A percentile compares a stretch with the other conserved stretches of the same genome.
Conservation (phyloP, 2,113 vertebrate genomes). For the Stercorarius parasiticus region DNA sequence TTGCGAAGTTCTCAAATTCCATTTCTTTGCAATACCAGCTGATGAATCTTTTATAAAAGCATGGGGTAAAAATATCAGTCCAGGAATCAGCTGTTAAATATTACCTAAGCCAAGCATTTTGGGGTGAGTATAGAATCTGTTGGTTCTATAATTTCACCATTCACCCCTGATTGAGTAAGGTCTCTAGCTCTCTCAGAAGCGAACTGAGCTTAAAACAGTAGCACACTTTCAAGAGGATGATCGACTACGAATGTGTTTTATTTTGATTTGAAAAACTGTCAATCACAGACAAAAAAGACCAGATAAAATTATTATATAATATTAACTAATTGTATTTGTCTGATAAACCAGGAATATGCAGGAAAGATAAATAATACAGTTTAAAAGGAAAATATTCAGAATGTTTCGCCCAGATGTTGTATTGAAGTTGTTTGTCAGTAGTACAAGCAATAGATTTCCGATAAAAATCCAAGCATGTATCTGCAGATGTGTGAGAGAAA, state of each 20-base stretch:
- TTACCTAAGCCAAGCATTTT: not conserved
- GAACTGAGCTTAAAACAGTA: slow-evolving; percentile 30
- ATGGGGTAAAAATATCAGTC: not conserved
- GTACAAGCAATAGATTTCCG: not conserved
- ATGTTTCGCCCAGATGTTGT: slow-evolving; percentile 41
- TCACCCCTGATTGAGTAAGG: not conserved
- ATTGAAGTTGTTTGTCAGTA: not conserved
- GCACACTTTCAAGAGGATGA: slow-evolving; percentile 30
- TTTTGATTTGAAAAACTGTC: slow-evolving; percentile 62
- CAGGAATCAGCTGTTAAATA: not conserved
- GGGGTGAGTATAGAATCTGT: not conserved
- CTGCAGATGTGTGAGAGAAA: not conserved
- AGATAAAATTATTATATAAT: slow-evolving; percentile 29
- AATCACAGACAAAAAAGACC: slow-evolving; percentile 49
- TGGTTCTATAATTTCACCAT: not conserved
- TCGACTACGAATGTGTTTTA: slow-evolving; percentile 55
- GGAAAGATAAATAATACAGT: not conserved
- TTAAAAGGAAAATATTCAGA: not conserved
- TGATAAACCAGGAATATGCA: slow-evolving; percentile 36
- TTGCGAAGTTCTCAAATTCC: not conserved
- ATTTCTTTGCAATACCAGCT: not conserved
- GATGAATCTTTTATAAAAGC: not conserved
- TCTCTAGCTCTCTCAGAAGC: slow-evolving; percentile 22
- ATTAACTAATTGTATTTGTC: slow-evolving; percentile 50
- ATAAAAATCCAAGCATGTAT: not conserved